These are phyloP conservation scores for Asteroscopus sphinx DNA, from an alignment of 2,888 invertebrate genomes.

Conservation along the genomic window DNA sequence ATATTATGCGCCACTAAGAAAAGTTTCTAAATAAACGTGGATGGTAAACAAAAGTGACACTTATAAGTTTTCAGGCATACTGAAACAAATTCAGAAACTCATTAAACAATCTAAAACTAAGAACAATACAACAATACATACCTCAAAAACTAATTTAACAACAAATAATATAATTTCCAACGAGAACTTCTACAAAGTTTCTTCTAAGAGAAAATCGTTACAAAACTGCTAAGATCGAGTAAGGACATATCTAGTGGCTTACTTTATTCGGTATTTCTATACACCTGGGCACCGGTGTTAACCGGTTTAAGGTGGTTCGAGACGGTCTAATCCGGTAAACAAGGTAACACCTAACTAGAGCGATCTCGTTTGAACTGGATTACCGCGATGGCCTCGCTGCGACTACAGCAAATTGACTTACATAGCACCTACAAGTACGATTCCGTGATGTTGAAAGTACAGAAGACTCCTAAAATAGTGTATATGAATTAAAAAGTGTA, in stretches of 20 bases:
- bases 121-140: constrained; percentile 24
- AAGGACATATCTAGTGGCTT: constrained; percentile 3
- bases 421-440: constrained; percentile 69
- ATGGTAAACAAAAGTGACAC: neutral
- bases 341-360: constrained; percentile 74
- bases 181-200: constrained; percentile 12
- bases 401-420: constrained; percentile 80
- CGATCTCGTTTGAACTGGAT: constrained; percentile 78
- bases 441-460: constrained; percentile 5
- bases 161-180: constrained; percentile 35
- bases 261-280: constrained; percentile 17
- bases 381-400: constrained; percentile 66
- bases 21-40: no score
- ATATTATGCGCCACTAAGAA: no score
- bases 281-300: constrained; percentile 47
- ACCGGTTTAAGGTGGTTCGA: constrained; percentile 49
- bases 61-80: neutral
- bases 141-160: constrained; percentile 28
- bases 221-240: constrained; percentile 6
- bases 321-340: constrained; percentile 69
- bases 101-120: constrained; percentile 30
- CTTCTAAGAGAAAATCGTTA: constrained; percentile 21
- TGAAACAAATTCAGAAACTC: constrained; percentile 11
- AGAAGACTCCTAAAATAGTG: constrained; percentile 16
- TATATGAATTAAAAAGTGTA: no score